Evolutionary conservation across 1,140 invertebrate genomes (phyloP).

Genomic region (Drosophila sp.): DNA sequence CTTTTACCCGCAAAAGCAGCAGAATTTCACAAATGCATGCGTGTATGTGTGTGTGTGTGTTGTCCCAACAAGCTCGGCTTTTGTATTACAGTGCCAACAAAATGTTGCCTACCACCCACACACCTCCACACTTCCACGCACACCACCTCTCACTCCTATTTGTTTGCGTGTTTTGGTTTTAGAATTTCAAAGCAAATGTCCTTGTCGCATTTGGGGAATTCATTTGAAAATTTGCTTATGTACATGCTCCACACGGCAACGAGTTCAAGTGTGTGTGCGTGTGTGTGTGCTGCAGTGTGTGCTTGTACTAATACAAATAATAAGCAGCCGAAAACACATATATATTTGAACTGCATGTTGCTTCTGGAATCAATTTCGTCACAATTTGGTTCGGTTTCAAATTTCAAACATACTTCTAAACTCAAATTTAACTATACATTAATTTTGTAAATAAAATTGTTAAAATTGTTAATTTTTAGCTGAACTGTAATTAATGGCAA

Average conservation of each 20-base stretch:
- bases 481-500: too few species aligned
- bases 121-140: not conserved
- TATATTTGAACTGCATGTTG: slow-evolving; percentile 31
- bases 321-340: slow-evolving; percentile 65
- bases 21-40: not conserved
- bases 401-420: slow-evolving; percentile 19
- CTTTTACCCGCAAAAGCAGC: slow-evolving; percentile 29
- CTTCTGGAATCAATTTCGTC: slow-evolving; percentile 33
- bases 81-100: slow-evolving; percentile 34
- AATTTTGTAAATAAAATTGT: not conserved
- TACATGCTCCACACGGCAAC: slow-evolving; percentile 47
- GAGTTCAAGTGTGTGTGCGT: slow-evolving; percentile 23
- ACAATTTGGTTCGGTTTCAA: slow-evolving; percentile 25
- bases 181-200: slow-evolving; percentile 77
- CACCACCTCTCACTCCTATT: slow-evolving; percentile 4
- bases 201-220: slow-evolving; percentile 80
- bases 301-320: slow-evolving; percentile 48
- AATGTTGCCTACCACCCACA: slow-evolving; percentile 32
- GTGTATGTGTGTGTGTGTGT: too few species aligned
- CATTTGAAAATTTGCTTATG: slow-evolving; percentile 66
- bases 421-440: not conserved
- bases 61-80: slow-evolving; percentile 34
- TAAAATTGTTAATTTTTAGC: not conserved
- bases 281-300: slow-evolving; percentile 9
- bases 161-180: slow-evolving; percentile 60